These are phyloP conservation scores for Stomatorhinus walkeri DNA, from an alignment of 2,797 vertebrate genomes.

Conservation along the genomic window DNA sequence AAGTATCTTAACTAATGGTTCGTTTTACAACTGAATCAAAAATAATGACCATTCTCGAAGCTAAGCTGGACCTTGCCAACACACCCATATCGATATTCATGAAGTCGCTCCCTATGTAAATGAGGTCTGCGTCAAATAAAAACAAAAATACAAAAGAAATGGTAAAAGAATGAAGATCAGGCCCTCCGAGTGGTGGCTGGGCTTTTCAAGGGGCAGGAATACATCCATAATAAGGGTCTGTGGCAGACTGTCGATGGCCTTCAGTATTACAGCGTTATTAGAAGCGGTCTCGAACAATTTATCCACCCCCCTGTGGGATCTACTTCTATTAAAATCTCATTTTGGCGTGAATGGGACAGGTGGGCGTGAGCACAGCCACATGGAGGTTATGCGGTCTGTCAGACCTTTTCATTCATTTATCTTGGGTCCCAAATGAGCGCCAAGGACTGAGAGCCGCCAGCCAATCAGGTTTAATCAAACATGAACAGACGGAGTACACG, in stretches of 20 bases:
- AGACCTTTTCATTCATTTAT: neutral
- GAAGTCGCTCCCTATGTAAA: neutral
- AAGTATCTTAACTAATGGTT: neutral
- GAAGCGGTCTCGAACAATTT: neutral
- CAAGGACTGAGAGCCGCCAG: neutral
- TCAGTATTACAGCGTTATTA: neutral
- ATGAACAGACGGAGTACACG: neutral
- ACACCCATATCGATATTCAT: neutral
- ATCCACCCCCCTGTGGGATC: neutral
- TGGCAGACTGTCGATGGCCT: neutral
- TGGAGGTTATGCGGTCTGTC: neutral
- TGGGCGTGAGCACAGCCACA: neutral
- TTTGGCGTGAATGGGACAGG: neutral
- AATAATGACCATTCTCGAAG: neutral
- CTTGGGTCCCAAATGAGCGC: neutral
- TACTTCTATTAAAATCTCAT: neutral
- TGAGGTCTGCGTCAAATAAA: neutral
- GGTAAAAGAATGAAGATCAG: neutral
- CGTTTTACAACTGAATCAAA: neutral
- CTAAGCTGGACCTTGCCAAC: neutral
- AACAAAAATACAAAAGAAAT: neutral
- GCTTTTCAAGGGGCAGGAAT: neutral
- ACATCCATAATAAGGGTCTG: neutral
- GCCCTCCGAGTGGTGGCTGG: neutral
- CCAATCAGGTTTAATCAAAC: neutral